These are phyloP conservation scores for Rhombomys opimus DNA, from an alignment of 2,113 vertebrate species.

Conservation along the genomic window DNA sequence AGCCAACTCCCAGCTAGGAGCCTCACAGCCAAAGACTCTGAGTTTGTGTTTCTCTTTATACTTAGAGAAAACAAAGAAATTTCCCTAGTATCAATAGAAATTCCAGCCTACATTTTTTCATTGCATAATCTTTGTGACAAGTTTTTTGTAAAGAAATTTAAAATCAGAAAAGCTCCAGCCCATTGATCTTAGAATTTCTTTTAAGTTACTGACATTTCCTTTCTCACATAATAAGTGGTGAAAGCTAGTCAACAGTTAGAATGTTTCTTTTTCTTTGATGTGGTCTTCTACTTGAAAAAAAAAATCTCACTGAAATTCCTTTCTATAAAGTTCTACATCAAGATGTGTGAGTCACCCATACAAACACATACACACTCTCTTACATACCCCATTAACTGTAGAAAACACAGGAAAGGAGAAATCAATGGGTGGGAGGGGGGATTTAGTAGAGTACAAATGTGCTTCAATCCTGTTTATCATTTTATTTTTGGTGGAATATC, in stretches of 20 bases:
- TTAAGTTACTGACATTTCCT: slow-evolving; percentile 69
- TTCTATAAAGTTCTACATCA: slow-evolving; percentile 59
- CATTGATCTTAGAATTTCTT: slow-evolving; percentile 76
- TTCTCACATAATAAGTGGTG: slow-evolving; percentile 71
- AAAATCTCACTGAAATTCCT: slow-evolving; percentile 54
- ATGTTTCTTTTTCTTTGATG: slow-evolving; percentile 68
- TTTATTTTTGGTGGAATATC: background rate
- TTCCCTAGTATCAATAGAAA: background rate
- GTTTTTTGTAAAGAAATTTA: slow-evolving; percentile 66
- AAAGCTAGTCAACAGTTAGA: slow-evolving; percentile 67
- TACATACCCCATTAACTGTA: background rate
- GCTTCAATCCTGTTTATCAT: background rate
- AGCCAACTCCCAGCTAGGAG: background rate
- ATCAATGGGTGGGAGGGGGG: background rate
- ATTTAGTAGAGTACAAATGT: background rate
- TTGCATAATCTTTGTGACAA: slow-evolving; percentile 60
- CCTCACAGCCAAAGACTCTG: background rate
- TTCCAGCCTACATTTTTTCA: slow-evolving; percentile 58
- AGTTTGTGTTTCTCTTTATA: background rate
- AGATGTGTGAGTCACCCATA: slow-evolving; percentile 24
- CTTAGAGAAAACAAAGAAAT: slow-evolving; percentile 40
- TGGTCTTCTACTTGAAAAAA: slow-evolving; percentile 29
- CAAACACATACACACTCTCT: slow-evolving; percentile 1
- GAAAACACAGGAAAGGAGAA: background rate
- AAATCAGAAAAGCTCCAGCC: slow-evolving; percentile 68